Evolutionary conservation across 2,797 vertebrate species (phyloP).

Genomic region (Enteromius paludinosus): DNA sequence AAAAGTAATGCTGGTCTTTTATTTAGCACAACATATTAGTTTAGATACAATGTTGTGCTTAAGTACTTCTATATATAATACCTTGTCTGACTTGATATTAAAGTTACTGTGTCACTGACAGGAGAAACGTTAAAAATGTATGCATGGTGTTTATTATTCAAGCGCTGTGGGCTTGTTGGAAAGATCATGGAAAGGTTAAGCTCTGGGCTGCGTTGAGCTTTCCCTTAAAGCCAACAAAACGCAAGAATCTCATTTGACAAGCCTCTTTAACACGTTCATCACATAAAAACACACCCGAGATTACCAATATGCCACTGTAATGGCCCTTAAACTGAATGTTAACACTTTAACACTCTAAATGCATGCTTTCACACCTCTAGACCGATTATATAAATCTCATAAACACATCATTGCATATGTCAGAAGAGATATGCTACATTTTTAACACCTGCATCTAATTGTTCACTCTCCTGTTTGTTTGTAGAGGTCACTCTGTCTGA

Average conservation of each 20-base stretch:
- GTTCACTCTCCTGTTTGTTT: constrained; percentile 20
- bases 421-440: neutral
- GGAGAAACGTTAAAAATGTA: constrained; percentile 2
- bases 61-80: neutral
- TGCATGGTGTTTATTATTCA: constrained; percentile 19
- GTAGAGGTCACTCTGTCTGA: constrained; percentile 70
- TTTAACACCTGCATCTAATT: neutral
- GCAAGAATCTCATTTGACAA: neutral
- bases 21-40: neutral
- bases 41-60: neutral
- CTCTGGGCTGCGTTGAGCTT: neutral
- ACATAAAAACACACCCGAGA: neutral
- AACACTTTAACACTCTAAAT: constrained; percentile 1
- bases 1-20: neutral
- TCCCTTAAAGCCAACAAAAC: neutral
- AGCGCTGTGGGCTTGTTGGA: neutral
- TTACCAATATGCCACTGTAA: neutral
- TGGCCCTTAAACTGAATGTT: neutral
- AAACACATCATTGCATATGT: constrained; percentile 1
- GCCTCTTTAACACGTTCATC: neutral
- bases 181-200: constrained; percentile 15
- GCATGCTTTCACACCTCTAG: constrained; percentile 14
- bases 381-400: neutral
- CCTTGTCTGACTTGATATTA: neutral
- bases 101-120: neutral